Evolutionary conservation across 2,113 vertebrate genomes (phyloP), one percentile per base, ranked within the genome.

Genomic region (Gavia stellata): DNA sequence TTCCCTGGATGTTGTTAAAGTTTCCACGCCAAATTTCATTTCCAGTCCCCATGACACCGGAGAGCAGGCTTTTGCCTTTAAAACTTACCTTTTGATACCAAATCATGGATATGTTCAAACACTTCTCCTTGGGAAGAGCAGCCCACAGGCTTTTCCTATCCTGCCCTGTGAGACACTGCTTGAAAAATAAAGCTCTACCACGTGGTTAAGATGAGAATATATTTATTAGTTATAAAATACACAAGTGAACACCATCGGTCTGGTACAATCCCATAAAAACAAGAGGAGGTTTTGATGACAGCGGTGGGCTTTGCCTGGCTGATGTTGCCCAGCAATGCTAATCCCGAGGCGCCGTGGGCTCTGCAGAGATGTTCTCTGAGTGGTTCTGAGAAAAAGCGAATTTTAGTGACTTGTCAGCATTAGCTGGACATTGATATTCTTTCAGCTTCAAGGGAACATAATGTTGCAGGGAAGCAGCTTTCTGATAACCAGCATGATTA

Each of bases 401-500:
- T 68, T 68, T 66, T 47, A 88, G 75, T 2, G 0, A 55, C 34
- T 77, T 50, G 5, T 85, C 62, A 4, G 24, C 55, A 36, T 87
- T 52, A 63, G n/a, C 42, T 55, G 94, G 89, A 65, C 86, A 95
- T 14, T 85, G 85, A 81, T 95, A 97, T 38, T 88, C 86, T 71
- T 90, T 91, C 89, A 95, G 45, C 70, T 86, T 95, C 95, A 94
- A 78, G 65, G 96, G 94, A 61, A 96, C 38, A 14, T 95, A 96
- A 59, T 93, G 85, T 20, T 88, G 97, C 20, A 97, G 81, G 66
- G 84, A 96, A 55, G 95, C 88, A 52, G 86, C 75, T 87, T 88
- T 94, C 88, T 95, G 94, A 66, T 86, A 87, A 86, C 36, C 52
- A 59, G 61, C 59, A 38, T 61, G 88, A 47, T 67, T 96, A 94